phyloP scores from a whole-genome alignment of 2,888 invertebrate genomes.

The Mechanitis mazaeus region DNA sequence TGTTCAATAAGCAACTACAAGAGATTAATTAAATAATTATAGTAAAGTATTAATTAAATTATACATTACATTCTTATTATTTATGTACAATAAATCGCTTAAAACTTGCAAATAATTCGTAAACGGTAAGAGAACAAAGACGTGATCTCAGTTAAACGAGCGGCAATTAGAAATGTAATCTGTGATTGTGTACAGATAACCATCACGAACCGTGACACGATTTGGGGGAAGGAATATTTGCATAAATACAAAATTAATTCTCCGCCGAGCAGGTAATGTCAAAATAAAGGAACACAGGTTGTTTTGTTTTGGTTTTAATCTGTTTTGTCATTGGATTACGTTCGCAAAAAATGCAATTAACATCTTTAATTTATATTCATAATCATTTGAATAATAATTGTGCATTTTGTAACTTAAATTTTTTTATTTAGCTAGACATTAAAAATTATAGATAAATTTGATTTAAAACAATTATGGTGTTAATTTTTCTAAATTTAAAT shows the following conservation, averaged over 20 bases:
- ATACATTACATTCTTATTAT: not conserved
- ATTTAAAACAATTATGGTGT: no score
- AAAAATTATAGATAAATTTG: no score
- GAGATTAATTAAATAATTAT: no score
- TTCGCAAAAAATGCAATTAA: no score
- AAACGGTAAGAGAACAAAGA: constrained; percentile 2
- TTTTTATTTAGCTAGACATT: no score
- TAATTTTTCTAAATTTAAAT: no score
- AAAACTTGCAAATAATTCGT: not conserved
- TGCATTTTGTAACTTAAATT: no score
- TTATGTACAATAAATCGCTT: not conserved
- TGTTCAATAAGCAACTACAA: no score
- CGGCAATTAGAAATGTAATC: constrained; percentile 17
- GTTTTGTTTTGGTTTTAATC: not conserved
- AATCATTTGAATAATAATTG: no score
- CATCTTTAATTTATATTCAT: no score
- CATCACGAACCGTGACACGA: not conserved
- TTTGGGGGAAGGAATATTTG: constrained; percentile 22
- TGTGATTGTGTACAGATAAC: constrained; percentile 3
- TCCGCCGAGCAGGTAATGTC: constrained; percentile 12
- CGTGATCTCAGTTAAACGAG: constrained; percentile 16
- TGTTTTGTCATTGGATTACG: no score
- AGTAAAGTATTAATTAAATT: no score
- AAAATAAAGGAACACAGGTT: constrained; percentile 13
- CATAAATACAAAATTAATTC: constrained; percentile 30